phyloP scores from a whole-genome alignment of 2,888 invertebrate genomes.

The Yponomeuta plumbellus region DNA sequence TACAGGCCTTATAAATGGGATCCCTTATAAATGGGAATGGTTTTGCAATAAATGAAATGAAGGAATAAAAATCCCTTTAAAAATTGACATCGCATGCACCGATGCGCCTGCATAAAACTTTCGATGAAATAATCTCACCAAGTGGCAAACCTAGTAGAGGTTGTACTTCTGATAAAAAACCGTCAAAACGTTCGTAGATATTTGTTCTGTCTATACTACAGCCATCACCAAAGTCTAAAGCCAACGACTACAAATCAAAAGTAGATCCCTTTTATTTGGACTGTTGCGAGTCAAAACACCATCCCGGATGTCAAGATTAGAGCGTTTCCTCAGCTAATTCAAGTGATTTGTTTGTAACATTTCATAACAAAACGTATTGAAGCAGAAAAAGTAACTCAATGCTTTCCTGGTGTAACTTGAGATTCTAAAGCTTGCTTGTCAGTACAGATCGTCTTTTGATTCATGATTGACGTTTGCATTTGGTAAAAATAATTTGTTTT shows the following conservation, averaged over 20 bases:
- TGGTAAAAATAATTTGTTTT: constrained; percentile 43
- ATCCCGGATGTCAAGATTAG: constrained; percentile 1
- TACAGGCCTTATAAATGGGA: constrained; percentile 9
- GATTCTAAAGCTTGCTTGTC: constrained; percentile 32
- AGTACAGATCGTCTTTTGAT: constrained; percentile 36
- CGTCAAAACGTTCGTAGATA: no score
- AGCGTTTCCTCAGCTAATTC: background rate
- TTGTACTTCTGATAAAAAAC: no score
- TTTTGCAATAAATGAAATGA: no score
- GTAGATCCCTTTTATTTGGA: background rate
- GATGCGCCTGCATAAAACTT: no score
- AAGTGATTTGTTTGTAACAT: constrained; percentile 1
- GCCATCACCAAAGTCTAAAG: no score
- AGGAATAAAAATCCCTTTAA: no score
- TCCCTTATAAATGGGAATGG: constrained; percentile 5
- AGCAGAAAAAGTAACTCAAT: constrained; percentile 35
- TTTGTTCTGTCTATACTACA: no score
- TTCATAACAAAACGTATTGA: constrained; percentile 10
- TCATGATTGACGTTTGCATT: constrained; percentile 49
- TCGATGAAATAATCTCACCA: no score
- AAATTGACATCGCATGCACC: no score
- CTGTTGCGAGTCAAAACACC: background rate
- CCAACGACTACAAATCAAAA: background rate
- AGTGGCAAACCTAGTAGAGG: no score
- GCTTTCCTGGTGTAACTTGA: constrained; percentile 40